Percentiles rank a stretch among this genome's conserved stretches.
phyloP scores from a whole-genome alignment of 2,797 vertebrate species.

The Acanthurus lineatus region DNA sequence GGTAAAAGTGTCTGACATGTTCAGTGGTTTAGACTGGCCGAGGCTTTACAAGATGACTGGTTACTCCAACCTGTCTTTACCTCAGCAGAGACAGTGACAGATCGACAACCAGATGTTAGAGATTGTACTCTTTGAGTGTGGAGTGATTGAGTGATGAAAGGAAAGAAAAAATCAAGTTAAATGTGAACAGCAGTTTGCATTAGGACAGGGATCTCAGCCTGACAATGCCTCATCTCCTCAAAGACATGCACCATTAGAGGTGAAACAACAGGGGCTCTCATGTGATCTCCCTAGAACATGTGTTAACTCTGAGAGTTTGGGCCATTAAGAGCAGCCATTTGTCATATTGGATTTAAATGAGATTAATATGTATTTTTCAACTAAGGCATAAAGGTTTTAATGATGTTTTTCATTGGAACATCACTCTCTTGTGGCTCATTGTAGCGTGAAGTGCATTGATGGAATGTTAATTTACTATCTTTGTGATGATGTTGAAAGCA shows the following conservation, averaged over 20 bases:
- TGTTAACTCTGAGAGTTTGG: conserved; percentile 47
- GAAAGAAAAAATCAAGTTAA: background rate
- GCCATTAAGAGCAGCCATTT: conserved; percentile 58
- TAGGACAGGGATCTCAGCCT: conserved; percentile 33
- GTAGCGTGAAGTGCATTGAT: background rate
- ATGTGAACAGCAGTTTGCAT: conserved; percentile 16
- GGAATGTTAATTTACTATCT: conserved; percentile 30
- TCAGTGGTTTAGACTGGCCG: conserved; percentile 33
- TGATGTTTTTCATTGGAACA: conserved; percentile 35
- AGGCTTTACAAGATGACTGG: conserved; percentile 40
- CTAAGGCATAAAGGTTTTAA: conserved; percentile 23
- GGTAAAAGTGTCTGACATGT: conserved; percentile 44
- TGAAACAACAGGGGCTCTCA: conserved; percentile 55
- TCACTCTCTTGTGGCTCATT: conserved; percentile 26
- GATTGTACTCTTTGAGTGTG: background rate
- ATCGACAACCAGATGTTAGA: background rate
- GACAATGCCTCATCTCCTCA: conserved; percentile 57
- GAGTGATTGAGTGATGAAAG: conserved; percentile 16
- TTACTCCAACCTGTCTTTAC: conserved; percentile 40
- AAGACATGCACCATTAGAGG: conserved; percentile 70
- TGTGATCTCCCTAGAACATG: conserved; percentile 58
- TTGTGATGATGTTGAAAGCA: conserved; percentile 25
- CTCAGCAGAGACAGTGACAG: conserved; percentile 46
- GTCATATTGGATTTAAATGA: conserved; percentile 45
- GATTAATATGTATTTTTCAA: conserved; percentile 39